phyloP scores from a whole-genome alignment of 2,113 vertebrate genomes.

The Trogon surrucura region DNA sequence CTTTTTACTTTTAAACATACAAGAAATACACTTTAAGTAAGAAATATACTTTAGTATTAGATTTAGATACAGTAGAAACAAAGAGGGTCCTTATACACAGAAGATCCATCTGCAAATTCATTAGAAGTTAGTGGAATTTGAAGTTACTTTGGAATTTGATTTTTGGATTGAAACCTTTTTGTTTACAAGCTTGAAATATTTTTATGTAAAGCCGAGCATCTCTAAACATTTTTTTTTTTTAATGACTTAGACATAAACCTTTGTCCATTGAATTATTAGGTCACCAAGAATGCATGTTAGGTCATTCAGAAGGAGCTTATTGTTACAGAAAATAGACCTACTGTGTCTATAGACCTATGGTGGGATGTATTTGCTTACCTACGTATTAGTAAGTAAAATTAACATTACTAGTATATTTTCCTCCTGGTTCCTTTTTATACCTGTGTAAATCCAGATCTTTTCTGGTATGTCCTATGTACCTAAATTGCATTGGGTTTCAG shows the following conservation, averaged over 20 bases:
- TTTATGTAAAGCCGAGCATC: not conserved
- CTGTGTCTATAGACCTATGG: not conserved
- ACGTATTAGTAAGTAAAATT: not conserved
- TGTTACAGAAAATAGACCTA: slow-evolving; percentile 30
- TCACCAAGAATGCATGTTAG: not conserved
- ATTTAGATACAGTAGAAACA: not conserved
- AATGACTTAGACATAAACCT: not conserved
- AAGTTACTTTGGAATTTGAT: not conserved
- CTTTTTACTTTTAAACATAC: not conserved
- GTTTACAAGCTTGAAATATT: not conserved
- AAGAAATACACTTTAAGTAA: not conserved
- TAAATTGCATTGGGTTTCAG: slow-evolving; percentile 29
- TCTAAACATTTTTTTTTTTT: not conserved
- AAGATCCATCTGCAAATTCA: not conserved
- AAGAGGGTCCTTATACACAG: not conserved
- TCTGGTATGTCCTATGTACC: slow-evolving; percentile 49
- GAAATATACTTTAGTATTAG: not conserved
- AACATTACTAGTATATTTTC: slow-evolving; percentile 9
- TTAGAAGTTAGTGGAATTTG: not conserved
- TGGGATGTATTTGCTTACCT: slow-evolving; percentile 24
- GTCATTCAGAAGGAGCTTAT: slow-evolving; percentile 21
- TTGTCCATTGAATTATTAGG: not conserved
- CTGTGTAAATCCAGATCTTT: slow-evolving; percentile 34
- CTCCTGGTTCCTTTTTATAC: slow-evolving; percentile 40
- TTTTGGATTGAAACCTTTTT: not conserved